Evolutionary conservation across 2,797 vertebrate genomes (phyloP).

Genomic region (Aeoliscus strigatus): DNA sequence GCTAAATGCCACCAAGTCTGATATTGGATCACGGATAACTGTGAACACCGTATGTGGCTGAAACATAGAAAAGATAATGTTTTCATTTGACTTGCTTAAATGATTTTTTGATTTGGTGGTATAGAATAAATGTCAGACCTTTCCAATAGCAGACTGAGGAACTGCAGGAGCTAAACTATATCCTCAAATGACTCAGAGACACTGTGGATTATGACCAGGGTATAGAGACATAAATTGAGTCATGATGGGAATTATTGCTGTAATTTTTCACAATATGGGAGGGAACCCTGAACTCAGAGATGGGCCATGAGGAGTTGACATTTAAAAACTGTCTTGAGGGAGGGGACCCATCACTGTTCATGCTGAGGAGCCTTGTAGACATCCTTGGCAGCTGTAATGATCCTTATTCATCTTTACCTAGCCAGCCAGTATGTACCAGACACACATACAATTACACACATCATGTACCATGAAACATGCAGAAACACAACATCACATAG

Average conservation of each 20-base stretch:
- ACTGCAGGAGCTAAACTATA: background rate
- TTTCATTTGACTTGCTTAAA: constrained; percentile 20
- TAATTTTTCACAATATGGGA: constrained; percentile 41
- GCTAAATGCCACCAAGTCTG: constrained; percentile 59
- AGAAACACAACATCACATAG: background rate
- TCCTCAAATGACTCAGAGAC: constrained; percentile 32
- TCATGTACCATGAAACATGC: background rate
- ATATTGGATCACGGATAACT: constrained; percentile 35
- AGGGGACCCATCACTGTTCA: constrained; percentile 47
- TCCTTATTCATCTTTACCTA: constrained; percentile 54
- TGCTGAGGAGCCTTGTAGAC: constrained; percentile 38
- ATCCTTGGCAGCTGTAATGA: constrained; percentile 51
- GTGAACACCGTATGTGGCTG: constrained; percentile 20
- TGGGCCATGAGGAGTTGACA: constrained; percentile 42
- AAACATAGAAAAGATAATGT: constrained; percentile 9
- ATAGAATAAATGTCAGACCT: constrained; percentile 53
- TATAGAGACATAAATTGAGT: constrained; percentile 51
- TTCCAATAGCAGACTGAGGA: constrained; percentile 13
- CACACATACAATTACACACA: constrained; percentile 12
- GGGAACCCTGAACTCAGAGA: constrained; percentile 39
- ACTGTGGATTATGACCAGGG: constrained; percentile 40
- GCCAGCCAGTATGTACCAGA: constrained; percentile 21
- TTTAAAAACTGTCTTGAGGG: constrained; percentile 55
- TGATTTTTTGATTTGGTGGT: constrained; percentile 48
- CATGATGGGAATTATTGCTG: constrained; percentile 51